phyloP scores from a whole-genome alignment of 2,797 vertebrate species.

The Heteromormyrus szaboi region DNA sequence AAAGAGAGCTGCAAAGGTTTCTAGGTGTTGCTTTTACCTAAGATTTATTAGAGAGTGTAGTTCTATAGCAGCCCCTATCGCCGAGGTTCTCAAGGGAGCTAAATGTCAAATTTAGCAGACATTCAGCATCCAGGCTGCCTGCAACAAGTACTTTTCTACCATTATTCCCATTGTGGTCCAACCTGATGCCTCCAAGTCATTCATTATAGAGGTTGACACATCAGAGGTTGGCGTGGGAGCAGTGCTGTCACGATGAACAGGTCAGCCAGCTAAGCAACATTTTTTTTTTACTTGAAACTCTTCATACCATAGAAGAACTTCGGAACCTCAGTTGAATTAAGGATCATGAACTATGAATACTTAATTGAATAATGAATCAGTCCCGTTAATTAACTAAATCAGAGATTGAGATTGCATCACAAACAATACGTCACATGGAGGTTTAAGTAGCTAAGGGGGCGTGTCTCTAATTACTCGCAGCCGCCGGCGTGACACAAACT shows the following conservation, averaged over 20 bases:
- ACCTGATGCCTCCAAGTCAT: background rate
- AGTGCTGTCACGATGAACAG: background rate
- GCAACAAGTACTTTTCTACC: background rate
- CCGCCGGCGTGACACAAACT: background rate
- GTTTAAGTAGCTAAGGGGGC: too few species aligned
- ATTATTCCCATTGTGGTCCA: background rate
- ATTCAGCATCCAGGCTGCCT: background rate
- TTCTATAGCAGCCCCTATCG: background rate
- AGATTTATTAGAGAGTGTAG: background rate
- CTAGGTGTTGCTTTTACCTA: background rate
- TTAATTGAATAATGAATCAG: background rate
- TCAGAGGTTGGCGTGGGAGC: background rate
- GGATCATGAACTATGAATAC: background rate
- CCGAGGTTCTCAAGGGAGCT: background rate
- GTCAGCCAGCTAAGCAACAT: background rate
- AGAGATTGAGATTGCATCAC: too few species aligned
- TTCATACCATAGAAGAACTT: background rate
- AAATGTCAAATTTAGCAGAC: background rate
- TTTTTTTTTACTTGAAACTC: background rate
- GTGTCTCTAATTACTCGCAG: too few species aligned
- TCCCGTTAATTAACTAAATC: background rate
- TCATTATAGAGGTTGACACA: background rate
- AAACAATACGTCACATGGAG: too few species aligned
- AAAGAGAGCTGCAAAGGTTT: background rate
- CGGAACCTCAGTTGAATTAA: background rate